Percentiles rank a stretch among this genome's conserved stretches.
Conservation (phyloP, 2,113 vertebrate species). For the Rhodinocichla rosea region DNA sequence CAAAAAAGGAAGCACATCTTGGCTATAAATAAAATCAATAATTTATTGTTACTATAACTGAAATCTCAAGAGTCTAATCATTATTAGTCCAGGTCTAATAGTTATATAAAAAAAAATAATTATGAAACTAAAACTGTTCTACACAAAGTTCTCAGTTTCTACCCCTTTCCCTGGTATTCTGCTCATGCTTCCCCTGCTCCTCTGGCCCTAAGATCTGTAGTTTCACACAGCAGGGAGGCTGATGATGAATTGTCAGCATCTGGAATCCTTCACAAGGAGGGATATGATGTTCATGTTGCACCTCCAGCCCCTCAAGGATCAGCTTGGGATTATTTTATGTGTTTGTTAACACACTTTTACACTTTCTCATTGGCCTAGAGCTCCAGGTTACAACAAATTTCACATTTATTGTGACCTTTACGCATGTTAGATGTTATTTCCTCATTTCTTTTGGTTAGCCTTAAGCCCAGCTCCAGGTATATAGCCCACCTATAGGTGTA, state of each 20-base stretch:
- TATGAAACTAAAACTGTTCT: not conserved
- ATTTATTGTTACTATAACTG: not conserved
- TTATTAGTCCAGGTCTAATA: not conserved
- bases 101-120: not conserved
- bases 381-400: not conserved
- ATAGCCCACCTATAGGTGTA: not conserved
- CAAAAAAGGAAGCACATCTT: not conserved
- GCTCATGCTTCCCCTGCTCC: not conserved
- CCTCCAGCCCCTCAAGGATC: not conserved
- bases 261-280: not conserved
- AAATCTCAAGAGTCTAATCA: not conserved
- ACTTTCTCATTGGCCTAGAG: not conserved
- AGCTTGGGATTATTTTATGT: not conserved
- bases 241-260: not conserved
- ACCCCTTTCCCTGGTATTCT: not conserved
- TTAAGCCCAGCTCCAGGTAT: not conserved
- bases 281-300: not conserved
- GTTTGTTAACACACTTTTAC: not conserved
- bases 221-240: not conserved
- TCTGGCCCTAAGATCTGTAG: not conserved
- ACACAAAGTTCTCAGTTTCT: not conserved
- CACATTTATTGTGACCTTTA: not conserved
- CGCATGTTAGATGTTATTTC: rapidly evolving
- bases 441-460: not conserved
- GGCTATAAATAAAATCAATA: not conserved